phyloP scores from a whole-genome alignment of 2,888 invertebrate species.

The Ditula angustiorana region DNA sequence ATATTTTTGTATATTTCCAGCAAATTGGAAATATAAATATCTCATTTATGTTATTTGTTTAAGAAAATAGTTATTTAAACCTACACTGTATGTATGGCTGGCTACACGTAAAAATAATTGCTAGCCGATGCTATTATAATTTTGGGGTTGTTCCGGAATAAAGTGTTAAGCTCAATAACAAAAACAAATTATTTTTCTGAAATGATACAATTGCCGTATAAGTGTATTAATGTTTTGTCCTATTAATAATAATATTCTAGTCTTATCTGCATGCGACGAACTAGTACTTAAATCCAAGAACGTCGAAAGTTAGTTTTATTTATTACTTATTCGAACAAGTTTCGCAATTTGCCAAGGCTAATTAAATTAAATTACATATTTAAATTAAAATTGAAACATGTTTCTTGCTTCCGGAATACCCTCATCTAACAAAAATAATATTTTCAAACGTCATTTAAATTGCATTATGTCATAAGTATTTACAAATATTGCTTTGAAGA shows the following conservation, averaged over 20 bases:
- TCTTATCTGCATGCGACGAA: too few relatives aligned
- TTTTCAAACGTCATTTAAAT: constrained; percentile 22
- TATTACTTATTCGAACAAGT: neutral
- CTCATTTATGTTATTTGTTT: constrained; percentile 18
- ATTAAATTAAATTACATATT: neutral
- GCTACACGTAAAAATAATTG: constrained; percentile 19
- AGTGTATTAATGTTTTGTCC: neutral
- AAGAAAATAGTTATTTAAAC: constrained; percentile 34
- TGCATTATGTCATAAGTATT: neutral
- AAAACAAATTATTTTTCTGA: too few relatives aligned
- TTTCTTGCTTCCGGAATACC: constrained; percentile 26
- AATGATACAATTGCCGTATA: too few relatives aligned
- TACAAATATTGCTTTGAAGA: neutral
- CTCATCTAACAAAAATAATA: constrained; percentile 17
- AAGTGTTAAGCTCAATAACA: constrained; percentile 4
- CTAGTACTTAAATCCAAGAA: neutral
- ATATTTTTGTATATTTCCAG: constrained; percentile 5
- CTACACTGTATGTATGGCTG: constrained; percentile 19
- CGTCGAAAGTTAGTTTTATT: neutral
- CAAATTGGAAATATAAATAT: constrained; percentile 21
- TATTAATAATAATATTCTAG: neutral
- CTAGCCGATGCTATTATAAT: constrained; percentile 22
- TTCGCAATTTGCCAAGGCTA: neutral
- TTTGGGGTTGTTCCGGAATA: constrained; percentile 25
- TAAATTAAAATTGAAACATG: neutral